Conservation (phyloP, 2,113 vertebrate species). For the Saccopteryx leptura region DNA sequence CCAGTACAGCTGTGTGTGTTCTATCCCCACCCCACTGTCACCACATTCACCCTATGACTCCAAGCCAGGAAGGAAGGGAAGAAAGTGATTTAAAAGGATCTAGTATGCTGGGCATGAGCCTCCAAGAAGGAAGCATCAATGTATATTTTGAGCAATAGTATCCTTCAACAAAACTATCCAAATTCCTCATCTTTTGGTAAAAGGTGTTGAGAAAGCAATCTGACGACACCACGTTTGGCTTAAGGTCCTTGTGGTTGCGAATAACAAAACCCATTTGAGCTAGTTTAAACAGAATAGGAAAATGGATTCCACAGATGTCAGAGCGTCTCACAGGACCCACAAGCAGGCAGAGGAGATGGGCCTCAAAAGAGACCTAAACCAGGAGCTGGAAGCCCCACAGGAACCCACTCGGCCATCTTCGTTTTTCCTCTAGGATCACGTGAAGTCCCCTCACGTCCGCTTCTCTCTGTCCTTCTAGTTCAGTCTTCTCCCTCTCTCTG, state of each 20-base stretch:
- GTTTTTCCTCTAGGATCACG: neutral
- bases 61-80: neutral
- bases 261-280: neutral
- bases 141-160: neutral
- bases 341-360: neutral
- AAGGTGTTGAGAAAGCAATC: neutral
- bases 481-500: neutral
- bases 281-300: neutral
- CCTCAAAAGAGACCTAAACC: neutral
- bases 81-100: slow-evolving; percentile 27
- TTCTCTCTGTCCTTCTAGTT: neutral
- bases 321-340: neutral
- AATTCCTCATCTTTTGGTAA: slow-evolving; percentile 30
- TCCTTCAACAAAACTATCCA: neutral
- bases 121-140: slow-evolving; percentile 16
- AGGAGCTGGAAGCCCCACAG: neutral
- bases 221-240: slow-evolving; percentile 17
- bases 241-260: neutral
- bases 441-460: neutral
- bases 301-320: neutral
- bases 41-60: neutral
- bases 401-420: neutral
- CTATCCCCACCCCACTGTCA: neutral
- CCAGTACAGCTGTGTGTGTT: neutral
- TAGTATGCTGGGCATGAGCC: neutral